A percentile compares a stretch with the other conserved stretches of the same genome.
Evolutionary conservation across 2,797 vertebrate species (phyloP).

Genomic region (Anguilla obscura): DNA sequence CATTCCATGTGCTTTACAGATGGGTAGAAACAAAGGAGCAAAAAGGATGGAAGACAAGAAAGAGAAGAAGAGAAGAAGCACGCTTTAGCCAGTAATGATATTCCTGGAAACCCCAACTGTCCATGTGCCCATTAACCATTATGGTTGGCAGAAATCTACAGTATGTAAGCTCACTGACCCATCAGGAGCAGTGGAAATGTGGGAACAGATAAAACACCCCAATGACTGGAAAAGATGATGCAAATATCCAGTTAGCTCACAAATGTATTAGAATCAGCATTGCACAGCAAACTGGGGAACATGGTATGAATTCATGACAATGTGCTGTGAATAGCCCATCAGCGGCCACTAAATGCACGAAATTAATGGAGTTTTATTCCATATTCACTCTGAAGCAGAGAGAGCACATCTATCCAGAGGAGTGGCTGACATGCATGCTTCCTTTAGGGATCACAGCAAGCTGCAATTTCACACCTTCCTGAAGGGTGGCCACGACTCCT

Average conservation of each 20-base stretch:
- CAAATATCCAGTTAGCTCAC: not conserved
- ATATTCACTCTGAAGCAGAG: not conserved
- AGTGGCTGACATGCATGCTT: not conserved
- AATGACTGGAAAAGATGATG: not conserved
- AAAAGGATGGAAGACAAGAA: too few relatives aligned
- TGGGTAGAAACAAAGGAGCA: not conserved
- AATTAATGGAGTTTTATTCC: not conserved
- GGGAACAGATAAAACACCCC: not conserved
- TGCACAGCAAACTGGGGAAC: not conserved
- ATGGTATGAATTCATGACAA: not conserved
- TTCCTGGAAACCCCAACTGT: not conserved
- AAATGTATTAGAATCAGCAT: not conserved
- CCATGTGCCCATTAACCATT: not conserved
- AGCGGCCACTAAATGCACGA: not conserved
- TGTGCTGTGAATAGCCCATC: not conserved
- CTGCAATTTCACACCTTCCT: conserved; percentile 76
- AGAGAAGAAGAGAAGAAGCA: too few relatives aligned
- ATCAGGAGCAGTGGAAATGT: not conserved
- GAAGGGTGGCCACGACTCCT: conserved; percentile 92
- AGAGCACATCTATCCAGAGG: not conserved
- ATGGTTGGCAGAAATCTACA: too few relatives aligned
- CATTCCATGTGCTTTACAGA: not conserved
- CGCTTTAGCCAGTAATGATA: not conserved
- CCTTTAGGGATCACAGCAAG: not conserved
- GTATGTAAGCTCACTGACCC: not conserved